Base-by-base conservation (phyloP, 2,797 vertebrate species). In the Neosilurus hyrtlii region DNA sequence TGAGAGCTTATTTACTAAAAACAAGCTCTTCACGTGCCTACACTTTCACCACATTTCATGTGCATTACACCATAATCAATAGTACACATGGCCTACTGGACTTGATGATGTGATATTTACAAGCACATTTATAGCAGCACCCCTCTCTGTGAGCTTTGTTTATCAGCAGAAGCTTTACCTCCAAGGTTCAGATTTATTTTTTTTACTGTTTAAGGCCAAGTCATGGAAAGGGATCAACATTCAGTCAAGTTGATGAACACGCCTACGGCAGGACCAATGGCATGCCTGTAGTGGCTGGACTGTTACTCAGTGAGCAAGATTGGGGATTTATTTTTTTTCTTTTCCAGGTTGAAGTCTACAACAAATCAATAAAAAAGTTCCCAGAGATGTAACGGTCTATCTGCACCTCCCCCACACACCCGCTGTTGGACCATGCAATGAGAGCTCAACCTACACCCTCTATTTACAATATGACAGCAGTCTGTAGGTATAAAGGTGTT, bases 191-290 rank as follows among this genome's bases (percentile, higher is more conserved):
- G 43, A 9, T 66, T 30, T 61, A 72, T 71, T 11, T 79, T 85
- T 75, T 80, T 22, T 22, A 54, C 0, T 10, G 24, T 72, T 68
- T 56, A 59, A 79, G 71, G 70, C 59, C 51, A n/a, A 79, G 35
- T 65, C 6, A 18, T 5, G 63, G 16, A 37, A 79, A 56, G 35
- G 37, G n/a, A 16, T 77, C 71, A 66, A 8, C 14, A 56, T 24
- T 20, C 24, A 26, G 66, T 76, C 49, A 61, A 72, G 16, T 9
- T 15, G 10, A 37, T 22, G 0, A 66, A 85, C 87, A 90, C 90
- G 71, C 92, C 92, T 91, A 82, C 26, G 18, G 78, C 56, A 87
- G 79, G 80, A 79, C 92, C 91, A 93, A 93, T 94, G 56, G 86
- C 15, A 20, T 15, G 26, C 51, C 37, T 15, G 4, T 3, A 84